Evolutionary conservation across 2,113 vertebrate species (phyloP).

Genomic region (Carollia perspicillata): DNA sequence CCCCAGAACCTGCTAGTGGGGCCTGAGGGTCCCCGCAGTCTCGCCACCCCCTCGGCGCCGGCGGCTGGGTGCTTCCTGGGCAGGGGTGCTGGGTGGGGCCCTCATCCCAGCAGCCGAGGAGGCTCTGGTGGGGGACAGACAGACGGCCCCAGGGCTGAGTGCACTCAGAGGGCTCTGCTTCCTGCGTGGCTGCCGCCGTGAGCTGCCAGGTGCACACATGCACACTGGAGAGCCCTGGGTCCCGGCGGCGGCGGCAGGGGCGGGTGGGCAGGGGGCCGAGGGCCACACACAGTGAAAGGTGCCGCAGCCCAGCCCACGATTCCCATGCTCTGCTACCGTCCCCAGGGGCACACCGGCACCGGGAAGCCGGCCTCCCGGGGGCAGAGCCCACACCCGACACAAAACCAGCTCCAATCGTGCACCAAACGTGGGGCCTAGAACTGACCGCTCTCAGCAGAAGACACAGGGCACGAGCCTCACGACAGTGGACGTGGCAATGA

Average conservation of each 20-base stretch:
- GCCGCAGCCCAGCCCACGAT: too few species aligned
- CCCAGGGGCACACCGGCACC: too few species aligned
- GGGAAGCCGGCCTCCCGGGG: neutral
- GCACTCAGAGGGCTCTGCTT: too few species aligned
- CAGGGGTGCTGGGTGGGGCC: neutral
- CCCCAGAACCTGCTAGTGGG: neutral
- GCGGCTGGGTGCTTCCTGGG: neutral
- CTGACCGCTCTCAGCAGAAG: neutral
- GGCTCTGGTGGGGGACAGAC: neutral
- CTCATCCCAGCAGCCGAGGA: fast-evolving
- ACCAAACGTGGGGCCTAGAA: too few species aligned
- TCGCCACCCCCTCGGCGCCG: neutral
- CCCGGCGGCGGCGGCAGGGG: too few species aligned
- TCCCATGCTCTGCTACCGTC: neutral
- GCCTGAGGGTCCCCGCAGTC: fast-evolving
- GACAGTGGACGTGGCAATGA: neutral
- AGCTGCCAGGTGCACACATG: neutral
- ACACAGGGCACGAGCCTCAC: neutral
- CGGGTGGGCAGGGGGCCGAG: too few species aligned
- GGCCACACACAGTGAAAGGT: neutral
- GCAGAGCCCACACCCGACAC: neutral
- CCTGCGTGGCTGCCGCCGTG: neutral
- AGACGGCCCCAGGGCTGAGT: fast-evolving
- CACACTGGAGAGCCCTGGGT: too few species aligned
- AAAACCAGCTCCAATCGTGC: neutral